These are phyloP conservation scores for Antheraea mylitta DNA, from an alignment of 1,140 invertebrate genomes.

Conservation along the genomic window DNA sequence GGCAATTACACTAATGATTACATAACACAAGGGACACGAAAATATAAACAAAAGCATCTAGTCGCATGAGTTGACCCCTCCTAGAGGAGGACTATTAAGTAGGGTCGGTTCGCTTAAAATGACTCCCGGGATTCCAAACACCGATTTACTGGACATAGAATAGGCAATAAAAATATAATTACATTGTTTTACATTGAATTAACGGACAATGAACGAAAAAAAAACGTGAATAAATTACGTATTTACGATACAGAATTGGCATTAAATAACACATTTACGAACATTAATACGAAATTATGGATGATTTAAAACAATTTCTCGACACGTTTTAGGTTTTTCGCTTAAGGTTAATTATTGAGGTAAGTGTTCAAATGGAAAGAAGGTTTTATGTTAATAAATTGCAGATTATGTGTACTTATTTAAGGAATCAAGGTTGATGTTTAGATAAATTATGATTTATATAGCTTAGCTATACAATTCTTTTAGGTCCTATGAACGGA, in stretches of 20 bases:
- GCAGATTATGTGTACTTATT: conserved; percentile 3
- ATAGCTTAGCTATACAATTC: no score
- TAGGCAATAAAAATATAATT: conserved; percentile 68
- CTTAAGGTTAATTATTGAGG: background rate
- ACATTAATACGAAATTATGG: conserved; percentile 26
- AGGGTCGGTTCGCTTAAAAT: conserved; percentile 55
- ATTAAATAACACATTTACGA: conserved; percentile 25
- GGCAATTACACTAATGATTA: conserved; percentile 39
- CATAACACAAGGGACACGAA: conserved; percentile 37
- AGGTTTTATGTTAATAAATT: background rate
- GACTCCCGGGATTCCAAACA: conserved; percentile 46
- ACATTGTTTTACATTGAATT: conserved; percentile 45
- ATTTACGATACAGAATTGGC: conserved; percentile 20
- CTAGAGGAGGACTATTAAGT: conserved; percentile 58
- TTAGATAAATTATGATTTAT: background rate
- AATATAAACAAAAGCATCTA: conserved; percentile 36
- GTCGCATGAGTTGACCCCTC: conserved; percentile 29
- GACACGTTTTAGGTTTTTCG: conserved; percentile 15
- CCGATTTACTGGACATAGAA: conserved; percentile 61
- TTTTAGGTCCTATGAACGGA: no score
- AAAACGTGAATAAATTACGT: conserved; percentile 25
- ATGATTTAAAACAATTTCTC: conserved; percentile 26
- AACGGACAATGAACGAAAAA: conserved; percentile 29
- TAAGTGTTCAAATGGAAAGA: background rate
- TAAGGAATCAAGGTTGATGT: background rate